These are phyloP conservation scores for Phyllopteryx taeniolatus DNA, from an alignment of 2,113 vertebrate genomes.

Conservation along the genomic window DNA sequence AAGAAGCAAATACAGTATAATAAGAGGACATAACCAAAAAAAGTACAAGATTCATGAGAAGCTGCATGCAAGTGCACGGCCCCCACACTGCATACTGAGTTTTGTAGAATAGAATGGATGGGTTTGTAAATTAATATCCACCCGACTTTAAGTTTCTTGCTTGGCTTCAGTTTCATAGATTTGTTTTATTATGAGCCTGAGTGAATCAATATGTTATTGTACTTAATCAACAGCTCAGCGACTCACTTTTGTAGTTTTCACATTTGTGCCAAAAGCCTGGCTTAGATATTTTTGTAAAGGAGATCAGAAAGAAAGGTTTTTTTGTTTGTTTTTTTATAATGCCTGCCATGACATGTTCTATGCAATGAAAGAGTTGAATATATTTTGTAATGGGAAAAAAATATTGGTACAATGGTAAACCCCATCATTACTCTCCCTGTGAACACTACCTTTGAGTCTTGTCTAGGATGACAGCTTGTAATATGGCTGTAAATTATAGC, in stretches of 20 bases:
- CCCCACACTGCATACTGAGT: neutral
- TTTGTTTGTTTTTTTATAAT: neutral
- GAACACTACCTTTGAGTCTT: conserved; percentile 39
- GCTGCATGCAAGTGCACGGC: neutral
- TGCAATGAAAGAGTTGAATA: conserved; percentile 33
- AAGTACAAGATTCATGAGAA: neutral
- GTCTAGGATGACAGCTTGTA: conserved; percentile 32
- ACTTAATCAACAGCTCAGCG: conserved; percentile 25
- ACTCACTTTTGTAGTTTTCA: conserved; percentile 20
- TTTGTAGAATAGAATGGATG: neutral
- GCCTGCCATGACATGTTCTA: conserved; percentile 38
- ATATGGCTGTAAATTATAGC: conserved; percentile 59
- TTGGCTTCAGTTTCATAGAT: neutral
- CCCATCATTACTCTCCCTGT: conserved; percentile 46
- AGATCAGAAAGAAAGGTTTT: conserved; percentile 20
- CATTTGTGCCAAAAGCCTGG: neutral
- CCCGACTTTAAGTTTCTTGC: neutral
- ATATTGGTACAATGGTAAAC: conserved; percentile 49
- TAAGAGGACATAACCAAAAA: neutral
- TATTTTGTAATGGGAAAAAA: conserved; percentile 34
- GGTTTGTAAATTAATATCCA: neutral
- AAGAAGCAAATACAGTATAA: neutral
- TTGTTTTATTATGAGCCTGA: conserved; percentile 5
- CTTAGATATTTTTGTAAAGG: conserved; percentile 37
- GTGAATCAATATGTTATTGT: conserved; percentile 19